These are phyloP conservation scores for Sinodicranocentrus sp. DNA, from an alignment of 2,888 invertebrate genomes.

Conservation along the genomic window DNA sequence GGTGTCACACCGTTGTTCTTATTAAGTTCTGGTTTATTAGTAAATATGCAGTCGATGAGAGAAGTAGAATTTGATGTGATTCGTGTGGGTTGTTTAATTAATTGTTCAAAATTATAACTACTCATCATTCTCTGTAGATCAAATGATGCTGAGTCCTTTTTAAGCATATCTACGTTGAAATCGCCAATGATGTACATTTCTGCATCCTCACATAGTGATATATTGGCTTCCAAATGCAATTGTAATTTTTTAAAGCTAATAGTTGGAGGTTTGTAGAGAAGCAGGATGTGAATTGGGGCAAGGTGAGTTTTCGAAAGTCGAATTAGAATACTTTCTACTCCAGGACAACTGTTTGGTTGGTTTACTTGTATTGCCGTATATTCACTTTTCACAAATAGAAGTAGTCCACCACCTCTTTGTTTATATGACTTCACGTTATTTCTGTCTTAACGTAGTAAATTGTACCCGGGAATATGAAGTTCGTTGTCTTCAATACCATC, in stretches of 20 bases:
- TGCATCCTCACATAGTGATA: background rate
- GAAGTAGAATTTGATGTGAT: background rate
- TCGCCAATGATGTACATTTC: constrained; percentile 1
- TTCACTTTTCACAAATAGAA: constrained; percentile 6
- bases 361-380: background rate
- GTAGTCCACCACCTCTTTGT: constrained; percentile 6
- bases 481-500: background rate
- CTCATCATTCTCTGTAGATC: too few species aligned
- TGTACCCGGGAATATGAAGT: constrained; percentile 15
- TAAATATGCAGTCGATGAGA: constrained; percentile 10
- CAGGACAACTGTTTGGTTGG: background rate
- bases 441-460: background rate
- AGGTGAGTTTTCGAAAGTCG: background rate
- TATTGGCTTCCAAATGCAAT: too few species aligned
- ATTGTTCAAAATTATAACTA: background rate
- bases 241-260: background rate
- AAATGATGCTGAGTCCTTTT: background rate
- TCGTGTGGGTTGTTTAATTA: constrained; percentile 5
- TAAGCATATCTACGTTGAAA: background rate
- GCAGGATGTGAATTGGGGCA: background rate
- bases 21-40: constrained; percentile 6
- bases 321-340: too few species aligned
- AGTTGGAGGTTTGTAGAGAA: constrained; percentile 29
- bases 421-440: background rate
- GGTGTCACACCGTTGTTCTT: background rate